Percentiles rank a stretch among this genome's conserved stretches.
These are phyloP conservation scores for Pissodes strobi DNA, from an alignment of 1,140 invertebrate genomes.

Conservation along the genomic window DNA sequence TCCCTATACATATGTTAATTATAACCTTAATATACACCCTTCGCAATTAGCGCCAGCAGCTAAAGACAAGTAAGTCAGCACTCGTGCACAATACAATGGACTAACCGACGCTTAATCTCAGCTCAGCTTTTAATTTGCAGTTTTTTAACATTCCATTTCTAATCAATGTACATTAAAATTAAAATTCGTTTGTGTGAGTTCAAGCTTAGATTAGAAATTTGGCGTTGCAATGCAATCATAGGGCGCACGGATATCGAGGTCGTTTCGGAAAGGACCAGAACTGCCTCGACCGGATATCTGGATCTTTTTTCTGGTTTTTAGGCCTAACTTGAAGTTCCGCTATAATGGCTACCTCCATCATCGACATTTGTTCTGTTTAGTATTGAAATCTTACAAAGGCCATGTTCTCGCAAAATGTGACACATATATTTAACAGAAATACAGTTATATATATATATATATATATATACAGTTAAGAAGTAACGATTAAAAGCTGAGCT, in stretches of 20 bases:
- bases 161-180: constrained; percentile 52
- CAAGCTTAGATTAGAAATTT: constrained; percentile 47
- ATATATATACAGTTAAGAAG: constrained; percentile 45
- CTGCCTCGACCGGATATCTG: not conserved
- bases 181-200: constrained; percentile 51
- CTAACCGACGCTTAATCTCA: constrained; percentile 56
- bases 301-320: constrained; percentile 39
- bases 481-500: constrained; percentile 57
- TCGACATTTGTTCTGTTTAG: constrained; percentile 43
- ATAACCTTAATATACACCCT: too few species aligned
- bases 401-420: constrained; percentile 56
- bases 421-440: constrained; percentile 49
- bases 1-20: too few species aligned
- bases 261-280: not conserved
- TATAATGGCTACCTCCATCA: constrained; percentile 35
- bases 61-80: constrained; percentile 52
- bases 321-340: constrained; percentile 37
- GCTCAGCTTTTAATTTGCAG: constrained; percentile 57
- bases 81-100: constrained; percentile 56
- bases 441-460: constrained; percentile 33
- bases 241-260: not conserved
- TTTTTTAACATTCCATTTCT: constrained; percentile 54
- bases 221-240: not conserved
- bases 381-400: constrained; percentile 49
- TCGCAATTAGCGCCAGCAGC: constrained; percentile 38